A percentile compares a stretch with the other conserved stretches of the same genome.
Evolutionary conservation across 2,888 invertebrate genomes (phyloP).

Genomic region (Salpingus planirostris): DNA sequence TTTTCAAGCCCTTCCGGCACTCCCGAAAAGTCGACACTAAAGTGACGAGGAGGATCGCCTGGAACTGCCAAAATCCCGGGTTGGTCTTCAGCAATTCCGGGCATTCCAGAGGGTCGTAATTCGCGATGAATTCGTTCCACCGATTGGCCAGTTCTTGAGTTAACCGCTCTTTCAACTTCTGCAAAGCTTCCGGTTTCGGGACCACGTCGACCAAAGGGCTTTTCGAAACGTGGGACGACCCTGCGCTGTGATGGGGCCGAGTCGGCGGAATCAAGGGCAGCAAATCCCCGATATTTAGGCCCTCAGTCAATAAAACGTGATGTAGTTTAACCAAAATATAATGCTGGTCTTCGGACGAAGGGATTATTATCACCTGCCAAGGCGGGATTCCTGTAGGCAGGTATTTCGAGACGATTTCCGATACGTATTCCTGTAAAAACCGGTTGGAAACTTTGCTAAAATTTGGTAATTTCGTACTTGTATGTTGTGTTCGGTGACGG

Average conservation of each 20-base stretch:
- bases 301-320: conserved; percentile 65
- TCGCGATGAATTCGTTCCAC: conserved; percentile 74
- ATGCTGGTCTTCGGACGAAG: conserved; percentile 51
- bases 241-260: too few species aligned
- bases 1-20: conserved; percentile 47
- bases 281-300: conserved; percentile 66
- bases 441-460: too few species aligned
- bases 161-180: conserved; percentile 57
- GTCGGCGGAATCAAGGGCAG: conserved; percentile 49
- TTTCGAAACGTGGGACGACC: too few species aligned
- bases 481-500: conserved; percentile 61
- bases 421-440: conserved; percentile 57
- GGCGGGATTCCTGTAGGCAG: conserved; percentile 63
- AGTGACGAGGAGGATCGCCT: conserved; percentile 56
- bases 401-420: conserved; percentile 68
- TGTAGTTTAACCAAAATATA: conserved; percentile 66
- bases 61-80: conserved; percentile 51
- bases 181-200: conserved; percentile 53
- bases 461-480: too few species aligned
- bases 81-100: conserved; percentile 54
- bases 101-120: conserved; percentile 68
- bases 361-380: conserved; percentile 74
- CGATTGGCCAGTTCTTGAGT: conserved; percentile 60
- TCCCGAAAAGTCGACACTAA: conserved; percentile 55
- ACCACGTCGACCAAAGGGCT: conserved; percentile 50